Evolutionary conservation across 64 coral and sea anemone genomes (phyloP), one percentile per base, ranked within the genome.

Genomic region (Acropora tenuis): DNA sequence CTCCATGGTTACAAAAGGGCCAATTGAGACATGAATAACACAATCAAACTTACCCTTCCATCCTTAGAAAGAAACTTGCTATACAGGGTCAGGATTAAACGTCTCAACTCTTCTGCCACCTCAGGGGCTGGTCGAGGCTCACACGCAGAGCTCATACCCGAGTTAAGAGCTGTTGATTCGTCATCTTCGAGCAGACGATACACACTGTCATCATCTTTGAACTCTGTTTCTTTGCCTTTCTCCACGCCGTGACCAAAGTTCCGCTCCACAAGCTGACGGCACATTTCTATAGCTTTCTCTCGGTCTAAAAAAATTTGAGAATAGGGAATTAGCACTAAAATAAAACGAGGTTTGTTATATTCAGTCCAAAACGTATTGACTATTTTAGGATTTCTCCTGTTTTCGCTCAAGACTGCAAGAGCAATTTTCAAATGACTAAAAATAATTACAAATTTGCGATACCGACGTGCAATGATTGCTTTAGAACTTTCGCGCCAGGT

Each of bases 121-220:
- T 98, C 88, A 12, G 94, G 91, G 11, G 97, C 97, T 44, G 97
- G 91, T 13, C 97, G 90, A 17, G 97, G 97, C 79, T 98, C 97
- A 46, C 97, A 98, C 13, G 80, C 57, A 18, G 96, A 98, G 20
- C 81, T 91, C 76, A 95, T 87, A 42, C 94, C 96, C 65, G 96
- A 72, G 80, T 98, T 98, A 12, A 98, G 80, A 1, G 96, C 94
- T 77, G 93, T 98, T 42, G 94, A 93, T 90, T 98, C 96, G 43
- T 98, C 96, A 80, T 98, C 94, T 53, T 98, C 90, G 4, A 98
- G 79, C 65, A 98, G 90, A 20, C 96, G 84, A 82, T 98, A 98
- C 18, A 98, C 49, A n/a, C 88, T 95, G 49, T 93, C 89, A 77
- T 95, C 91, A 75, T 95, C 96, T 50, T 69, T 81, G 42, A 98